Percentiles rank a stretch among this genome's conserved stretches.
These are phyloP conservation scores for Alcis repandata DNA, from an alignment of 2,888 invertebrate genomes.

Conservation along the genomic window DNA sequence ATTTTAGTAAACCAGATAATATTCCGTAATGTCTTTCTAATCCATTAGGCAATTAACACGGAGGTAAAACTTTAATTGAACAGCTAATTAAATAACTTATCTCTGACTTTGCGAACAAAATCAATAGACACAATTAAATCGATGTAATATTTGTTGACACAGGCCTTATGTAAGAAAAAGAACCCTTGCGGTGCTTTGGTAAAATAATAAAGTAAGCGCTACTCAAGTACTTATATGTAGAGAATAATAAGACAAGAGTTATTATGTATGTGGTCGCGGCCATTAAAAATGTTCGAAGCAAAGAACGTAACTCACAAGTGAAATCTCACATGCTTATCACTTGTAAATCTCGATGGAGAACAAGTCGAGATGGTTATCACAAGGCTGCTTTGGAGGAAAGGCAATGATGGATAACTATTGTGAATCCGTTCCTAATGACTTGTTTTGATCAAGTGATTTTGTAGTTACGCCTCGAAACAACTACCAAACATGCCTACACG, in stretches of 20 bases:
- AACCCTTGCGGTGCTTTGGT: not conserved
- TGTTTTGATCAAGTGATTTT: conserved; percentile 5
- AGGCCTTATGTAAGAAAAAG: not conserved
- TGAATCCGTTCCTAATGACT: not conserved
- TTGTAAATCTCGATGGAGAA: conserved; percentile 33
- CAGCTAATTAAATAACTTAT: not conserved
- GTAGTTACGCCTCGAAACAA: not conserved
- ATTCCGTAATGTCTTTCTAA: conserved; percentile 21
- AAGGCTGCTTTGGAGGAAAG: conserved; percentile 20
- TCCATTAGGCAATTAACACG: conserved; percentile 12
- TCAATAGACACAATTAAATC: not conserved
- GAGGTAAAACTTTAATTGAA: not conserved
- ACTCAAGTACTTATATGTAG: conserved; percentile 1
- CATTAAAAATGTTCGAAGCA: conserved; percentile 34
- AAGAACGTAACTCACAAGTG: conserved; percentile 33
- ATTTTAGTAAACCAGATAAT: conserved; percentile 21
- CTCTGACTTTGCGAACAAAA: not conserved
- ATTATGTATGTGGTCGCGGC: conserved; percentile 31
- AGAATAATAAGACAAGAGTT: conserved; percentile 24
- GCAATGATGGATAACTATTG: conserved; percentile 18
- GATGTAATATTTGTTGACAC: not conserved
- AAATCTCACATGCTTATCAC: conserved; percentile 39
- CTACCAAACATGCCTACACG: not conserved
- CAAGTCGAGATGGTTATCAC: conserved; percentile 37
- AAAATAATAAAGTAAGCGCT: not conserved